Evolutionary conservation across 2,888 invertebrate species (phyloP), one percentile per base, ranked within the genome.

Genomic region (Lepidocyrtinus sp.): DNA sequence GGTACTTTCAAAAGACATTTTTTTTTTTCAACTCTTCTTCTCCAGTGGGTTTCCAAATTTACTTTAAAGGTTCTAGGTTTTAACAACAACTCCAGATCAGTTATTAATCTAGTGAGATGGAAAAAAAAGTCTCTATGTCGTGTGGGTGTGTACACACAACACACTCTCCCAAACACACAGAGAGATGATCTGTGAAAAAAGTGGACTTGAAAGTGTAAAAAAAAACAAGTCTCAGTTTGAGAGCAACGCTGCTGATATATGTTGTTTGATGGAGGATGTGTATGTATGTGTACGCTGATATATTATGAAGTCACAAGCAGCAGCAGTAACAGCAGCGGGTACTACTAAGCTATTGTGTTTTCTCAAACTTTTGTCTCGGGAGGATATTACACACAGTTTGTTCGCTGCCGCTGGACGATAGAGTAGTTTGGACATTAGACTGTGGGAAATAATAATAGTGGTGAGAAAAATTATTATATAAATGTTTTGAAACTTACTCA

Each of bases 401-500:
- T n/a, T n/a, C n/a, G n/a, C n/a, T n/a, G n/a, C n/a, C 36, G 36
- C 50, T 50, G 50, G 50, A 50, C 50, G 17, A 50, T 50, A 50
- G 17, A 50, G n/a, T n/a, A n/a, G n/a, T n/a, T n/a, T n/a, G n/a
- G n/a, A n/a, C n/a, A n/a, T n/a, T n/a, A n/a, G n/a, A n/a, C n/a
- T n/a, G n/a, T n/a, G n/a, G n/a, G n/a, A 36, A 36, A 36, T 7
- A 36, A 12, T 36, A 36, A 17, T 12, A 50, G 50, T 50, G 12
- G 50, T 50, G 50, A n/a, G 17, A 50, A 50, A 17, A 50, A 12
- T 7, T 50, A n/a, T 63, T 63, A 24, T 15, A 17, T 17, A 22
- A 22, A 22, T 21, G 2, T 36, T 68, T 19, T 65, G 27, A 50
- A 36, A 77, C 85, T 86, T 84, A 86, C 85, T 84, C 76, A 77